phyloP scores from a whole-genome alignment of 2,113 vertebrate genomes.

The Capreolus pygargus region DNA sequence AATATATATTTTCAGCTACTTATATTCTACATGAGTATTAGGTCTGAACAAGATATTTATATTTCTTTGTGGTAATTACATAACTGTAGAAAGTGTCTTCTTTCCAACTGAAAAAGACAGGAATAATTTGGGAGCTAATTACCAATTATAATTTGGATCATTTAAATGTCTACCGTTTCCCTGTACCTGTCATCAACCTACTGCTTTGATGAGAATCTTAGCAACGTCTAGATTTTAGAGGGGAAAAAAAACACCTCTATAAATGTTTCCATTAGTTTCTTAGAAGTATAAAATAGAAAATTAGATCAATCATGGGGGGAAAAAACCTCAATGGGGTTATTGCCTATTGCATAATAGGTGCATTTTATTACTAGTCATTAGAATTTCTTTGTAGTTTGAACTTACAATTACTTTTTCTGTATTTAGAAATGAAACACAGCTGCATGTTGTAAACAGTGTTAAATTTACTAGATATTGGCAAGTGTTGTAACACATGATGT shows the following conservation, averaged over 20 bases:
- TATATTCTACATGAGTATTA: slow-evolving; percentile 37
- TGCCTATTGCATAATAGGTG: slow-evolving; percentile 30
- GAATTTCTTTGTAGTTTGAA: slow-evolving; percentile 44
- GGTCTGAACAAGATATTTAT: slow-evolving; percentile 48
- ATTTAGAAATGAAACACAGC: slow-evolving; percentile 54
- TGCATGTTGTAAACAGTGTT: slow-evolving; percentile 56
- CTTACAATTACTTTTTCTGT: slow-evolving; percentile 13
- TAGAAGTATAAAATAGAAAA: slow-evolving; percentile 42
- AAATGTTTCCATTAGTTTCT: slow-evolving; percentile 43
- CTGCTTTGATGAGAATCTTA: slow-evolving; percentile 56
- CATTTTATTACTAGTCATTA: slow-evolving; percentile 21
- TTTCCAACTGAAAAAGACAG: slow-evolving; percentile 59
- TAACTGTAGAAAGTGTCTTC: slow-evolving; percentile 57
- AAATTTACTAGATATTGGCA: slow-evolving; percentile 47
- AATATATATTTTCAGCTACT: not conserved
- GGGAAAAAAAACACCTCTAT: not conserved
- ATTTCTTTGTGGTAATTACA: slow-evolving; percentile 59
- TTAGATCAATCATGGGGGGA: not conserved
- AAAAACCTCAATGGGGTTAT: not conserved
- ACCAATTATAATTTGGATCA: slow-evolving; percentile 74
- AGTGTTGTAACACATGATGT: not conserved
- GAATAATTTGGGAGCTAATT: slow-evolving; percentile 70
- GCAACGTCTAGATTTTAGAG: slow-evolving; percentile 51
- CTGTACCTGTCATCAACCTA: slow-evolving; percentile 60
- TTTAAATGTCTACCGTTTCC: slow-evolving; percentile 67